These are phyloP conservation scores for Ataeniobius toweri DNA, from an alignment of 2,797 vertebrate genomes.

Conservation along the genomic window DNA sequence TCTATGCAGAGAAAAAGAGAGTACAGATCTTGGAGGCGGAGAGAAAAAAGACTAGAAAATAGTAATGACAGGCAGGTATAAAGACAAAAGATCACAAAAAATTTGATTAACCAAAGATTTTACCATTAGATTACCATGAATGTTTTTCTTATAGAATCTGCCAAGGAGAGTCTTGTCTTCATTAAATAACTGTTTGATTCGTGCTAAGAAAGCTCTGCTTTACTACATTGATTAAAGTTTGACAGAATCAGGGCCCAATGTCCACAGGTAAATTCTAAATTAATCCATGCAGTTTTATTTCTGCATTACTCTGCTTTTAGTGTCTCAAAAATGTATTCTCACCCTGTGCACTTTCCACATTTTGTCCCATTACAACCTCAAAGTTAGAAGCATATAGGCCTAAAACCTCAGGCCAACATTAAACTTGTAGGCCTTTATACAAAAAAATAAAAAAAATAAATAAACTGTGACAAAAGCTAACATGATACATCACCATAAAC, in stretches of 20 bases:
- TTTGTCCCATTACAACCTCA: too few relatives aligned
- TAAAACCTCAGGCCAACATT: too few relatives aligned
- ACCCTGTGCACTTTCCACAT: too few relatives aligned
- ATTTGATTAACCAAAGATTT: constrained; percentile 17
- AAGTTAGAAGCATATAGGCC: too few relatives aligned
- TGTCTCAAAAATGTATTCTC: not conserved
- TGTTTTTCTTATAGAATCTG: not conserved
- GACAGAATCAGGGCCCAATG: not conserved
- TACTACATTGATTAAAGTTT: constrained; percentile 4
- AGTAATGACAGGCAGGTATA: constrained; percentile 3
- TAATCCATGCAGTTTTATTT: constrained; percentile 25
- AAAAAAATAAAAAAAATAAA: too few relatives aligned
- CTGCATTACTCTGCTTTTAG: not conserved
- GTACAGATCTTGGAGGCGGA: constrained; percentile 21
- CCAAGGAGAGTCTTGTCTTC: not conserved
- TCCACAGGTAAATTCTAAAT: not conserved
- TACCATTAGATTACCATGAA: not conserved
- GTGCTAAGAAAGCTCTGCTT: not conserved
- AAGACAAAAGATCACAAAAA: constrained; percentile 6
- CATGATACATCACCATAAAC: too few relatives aligned
- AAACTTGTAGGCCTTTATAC: too few relatives aligned
- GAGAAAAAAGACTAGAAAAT: constrained; percentile 31
- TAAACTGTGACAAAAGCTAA: too few relatives aligned
- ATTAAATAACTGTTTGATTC: not conserved
- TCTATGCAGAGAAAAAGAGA: constrained; percentile 21